Conservation (phyloP, 2,797 vertebrate species). For the Chelidonichthys spinosus region DNA sequence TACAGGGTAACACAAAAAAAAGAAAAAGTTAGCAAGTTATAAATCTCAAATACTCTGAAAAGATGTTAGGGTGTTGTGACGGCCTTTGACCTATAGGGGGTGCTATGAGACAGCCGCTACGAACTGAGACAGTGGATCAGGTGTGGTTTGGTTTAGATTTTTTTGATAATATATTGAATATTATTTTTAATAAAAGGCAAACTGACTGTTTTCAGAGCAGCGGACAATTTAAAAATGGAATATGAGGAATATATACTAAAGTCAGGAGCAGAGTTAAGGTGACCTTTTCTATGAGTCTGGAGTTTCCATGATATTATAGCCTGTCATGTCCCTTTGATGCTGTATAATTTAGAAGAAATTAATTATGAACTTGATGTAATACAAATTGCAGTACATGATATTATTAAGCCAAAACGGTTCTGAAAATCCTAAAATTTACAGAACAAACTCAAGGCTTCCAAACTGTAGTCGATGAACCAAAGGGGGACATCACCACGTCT, state of each 20-base stretch:
- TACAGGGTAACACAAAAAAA: background rate
- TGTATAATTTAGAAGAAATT: background rate
- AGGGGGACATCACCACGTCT: no score
- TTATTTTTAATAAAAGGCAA: background rate
- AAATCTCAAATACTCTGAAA: no score
- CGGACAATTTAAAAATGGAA: background rate
- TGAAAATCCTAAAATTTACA: no score
- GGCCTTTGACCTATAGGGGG: conserved; percentile 27
- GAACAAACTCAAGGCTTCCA: no score
- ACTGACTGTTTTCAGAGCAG: background rate
- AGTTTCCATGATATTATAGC: background rate
- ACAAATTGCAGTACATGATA: background rate
- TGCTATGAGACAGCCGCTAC: conserved; percentile 14
- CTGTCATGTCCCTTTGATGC: background rate
- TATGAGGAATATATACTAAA: background rate
- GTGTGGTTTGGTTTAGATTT: conserved; percentile 1
- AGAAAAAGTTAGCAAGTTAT: no score
- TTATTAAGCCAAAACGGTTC: background rate
- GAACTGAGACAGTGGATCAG: background rate
- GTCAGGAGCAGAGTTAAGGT: background rate
- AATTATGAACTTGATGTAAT: background rate
- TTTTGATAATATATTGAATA: no score
- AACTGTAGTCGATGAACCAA: no score
- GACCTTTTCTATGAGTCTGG: background rate
- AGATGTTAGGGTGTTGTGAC: background rate